Evolutionary conservation across 2,113 vertebrate genomes (phyloP).

Genomic region (Peucedramus taeniatus): DNA sequence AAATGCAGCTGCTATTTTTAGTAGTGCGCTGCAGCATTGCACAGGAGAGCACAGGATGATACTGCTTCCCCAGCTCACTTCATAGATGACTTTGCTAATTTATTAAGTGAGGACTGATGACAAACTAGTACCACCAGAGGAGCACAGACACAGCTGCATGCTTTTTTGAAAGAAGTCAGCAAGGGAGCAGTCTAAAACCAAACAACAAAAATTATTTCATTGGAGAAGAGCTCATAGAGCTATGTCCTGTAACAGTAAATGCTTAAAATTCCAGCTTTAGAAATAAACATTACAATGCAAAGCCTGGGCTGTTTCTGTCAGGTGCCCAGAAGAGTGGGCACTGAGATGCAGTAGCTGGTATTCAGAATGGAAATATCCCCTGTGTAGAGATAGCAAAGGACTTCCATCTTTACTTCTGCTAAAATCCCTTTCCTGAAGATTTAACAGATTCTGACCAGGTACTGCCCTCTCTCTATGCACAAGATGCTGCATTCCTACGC

Average conservation of each 20-base stretch:
- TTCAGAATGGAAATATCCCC: not conserved
- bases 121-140: not conserved
- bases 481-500: not conserved
- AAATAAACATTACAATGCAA: not conserved
- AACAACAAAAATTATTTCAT: not conserved
- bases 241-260: not conserved
- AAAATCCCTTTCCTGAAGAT: not conserved
- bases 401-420: not conserved
- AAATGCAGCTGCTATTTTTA: constrained; percentile 59
- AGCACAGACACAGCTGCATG: not conserved
- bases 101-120: not conserved
- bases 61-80: not conserved
- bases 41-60: not conserved
- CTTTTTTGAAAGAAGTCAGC: not conserved
- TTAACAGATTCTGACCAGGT: not conserved
- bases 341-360: not conserved
- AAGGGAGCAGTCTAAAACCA: not conserved
- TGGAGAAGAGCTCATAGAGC: not conserved
- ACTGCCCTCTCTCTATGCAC: not conserved
- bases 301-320: not conserved
- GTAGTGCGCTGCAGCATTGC: not conserved
- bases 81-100: not conserved
- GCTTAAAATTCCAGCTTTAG: not conserved
- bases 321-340: not conserved
- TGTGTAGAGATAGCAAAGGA: not conserved